Percentiles rank a stretch among this genome's conserved stretches.
These are phyloP conservation scores for Gonioctena quinquepunctata DNA, from an alignment of 1,140 invertebrate species.

Conservation along the genomic window DNA sequence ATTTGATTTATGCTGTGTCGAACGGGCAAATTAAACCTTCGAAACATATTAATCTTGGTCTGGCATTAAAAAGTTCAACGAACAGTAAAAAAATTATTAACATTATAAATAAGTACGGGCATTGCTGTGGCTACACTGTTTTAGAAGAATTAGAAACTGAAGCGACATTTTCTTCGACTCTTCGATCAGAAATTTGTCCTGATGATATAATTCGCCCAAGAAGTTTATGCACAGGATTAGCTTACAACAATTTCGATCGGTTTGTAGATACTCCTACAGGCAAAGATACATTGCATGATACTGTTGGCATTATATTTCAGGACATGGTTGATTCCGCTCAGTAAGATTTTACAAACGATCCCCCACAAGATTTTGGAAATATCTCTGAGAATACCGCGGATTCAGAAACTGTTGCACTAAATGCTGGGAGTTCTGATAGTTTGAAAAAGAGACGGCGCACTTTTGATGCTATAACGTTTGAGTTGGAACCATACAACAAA, in stretches of 20 bases:
- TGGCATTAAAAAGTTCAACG: slow-evolving; percentile 36
- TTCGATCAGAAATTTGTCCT: slow-evolving; percentile 35
- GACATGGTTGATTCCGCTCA: slow-evolving; percentile 13
- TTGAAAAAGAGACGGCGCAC: slow-evolving; percentile 5
- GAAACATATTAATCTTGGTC: slow-evolving; percentile 35
- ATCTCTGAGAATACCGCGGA: neutral
- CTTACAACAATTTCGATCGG: slow-evolving; percentile 56
- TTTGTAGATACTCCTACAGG: slow-evolving; percentile 55
- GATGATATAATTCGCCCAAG: slow-evolving; percentile 28
- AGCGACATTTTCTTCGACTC: slow-evolving; percentile 29
- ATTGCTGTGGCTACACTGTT: slow-evolving; percentile 45
- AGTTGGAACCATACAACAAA: slow-evolving; percentile 34
- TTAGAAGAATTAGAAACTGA: slow-evolving; percentile 49
- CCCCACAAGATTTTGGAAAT: neutral
- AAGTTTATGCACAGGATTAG: slow-evolving; percentile 47
- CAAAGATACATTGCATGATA: slow-evolving; percentile 57
- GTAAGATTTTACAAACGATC: neutral
- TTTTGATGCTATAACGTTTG: slow-evolving; percentile 23
- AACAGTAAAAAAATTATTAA: slow-evolving; percentile 44
- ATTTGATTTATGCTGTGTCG: neutral
- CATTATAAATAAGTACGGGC: slow-evolving; percentile 41
- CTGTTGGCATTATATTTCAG: slow-evolving; percentile 57
- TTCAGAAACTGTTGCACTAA: slow-evolving; percentile 2
- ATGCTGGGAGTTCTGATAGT: neutral
- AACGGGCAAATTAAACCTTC: slow-evolving; percentile 33